Evolutionary conservation across 1,140 invertebrate species (phyloP), one percentile per base, ranked within the genome.

Genomic region (Aphelinus atriplicis): DNA sequence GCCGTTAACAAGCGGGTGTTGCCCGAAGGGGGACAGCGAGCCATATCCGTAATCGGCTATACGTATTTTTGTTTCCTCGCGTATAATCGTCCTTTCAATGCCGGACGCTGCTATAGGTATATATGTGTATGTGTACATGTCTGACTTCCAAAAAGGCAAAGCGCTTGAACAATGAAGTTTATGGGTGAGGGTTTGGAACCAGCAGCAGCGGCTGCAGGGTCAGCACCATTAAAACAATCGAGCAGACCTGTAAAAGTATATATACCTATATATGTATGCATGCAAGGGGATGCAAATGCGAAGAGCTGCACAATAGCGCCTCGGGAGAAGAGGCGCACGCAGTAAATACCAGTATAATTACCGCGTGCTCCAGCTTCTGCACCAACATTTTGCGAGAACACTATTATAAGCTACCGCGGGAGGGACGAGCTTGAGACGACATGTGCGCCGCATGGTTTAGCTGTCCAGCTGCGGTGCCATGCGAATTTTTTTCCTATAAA

Each of bases 341-440:
- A 84, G 81, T 84, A 84, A 84, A 84, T 83, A 84, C 80, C 80
- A 75, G 79, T 82, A 82, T 84, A 84, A 84, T 84, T 84, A 79
- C 83, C 43, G 51, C 51, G 4, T 9, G 51, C 51, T 53, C 51
- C 51, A 26, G 26, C 51, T 53, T 53, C 51, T 53, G 4, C 45
- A 3, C 64, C 43, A 53, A 67, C 50, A 69, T 74, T 74, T 69
- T 74, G 26, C 47, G 43, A 62, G 73, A 57, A 9, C 51, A 4
- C 51, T 9, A 26, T 26, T 26, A 26, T 26, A 26, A 26, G 26
- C 26, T 26, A 26, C 26, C 26, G 26, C 26, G 26, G 26, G 26
- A 26, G 26, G 26, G 26, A 26, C 26, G 26, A 26, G 26, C 26
- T 26, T 26, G 26, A 26, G 26, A 26, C 26, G 26, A 26, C 26